Evolutionary conservation across 2,113 vertebrate genomes (phyloP), one percentile per base, ranked within the genome.

Genomic region (Dromaius novaehollandiae): DNA sequence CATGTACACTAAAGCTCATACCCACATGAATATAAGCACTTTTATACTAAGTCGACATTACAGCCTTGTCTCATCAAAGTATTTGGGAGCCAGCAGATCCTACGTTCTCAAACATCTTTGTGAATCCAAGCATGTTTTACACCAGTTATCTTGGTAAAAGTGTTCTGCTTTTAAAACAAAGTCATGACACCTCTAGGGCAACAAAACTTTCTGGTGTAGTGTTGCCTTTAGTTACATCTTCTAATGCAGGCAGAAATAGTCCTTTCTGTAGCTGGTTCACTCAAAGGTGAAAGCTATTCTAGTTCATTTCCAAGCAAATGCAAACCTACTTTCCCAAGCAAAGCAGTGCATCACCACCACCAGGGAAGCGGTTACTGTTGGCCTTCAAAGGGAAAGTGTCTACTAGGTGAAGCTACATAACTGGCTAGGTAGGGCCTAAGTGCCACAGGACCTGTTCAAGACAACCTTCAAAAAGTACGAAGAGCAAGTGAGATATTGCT

Each of bases 391-490:
- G 73, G 28, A 42, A 21, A 26, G 48, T 21, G 17, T 7, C 26
- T 78, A 6, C 38, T 20, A 8, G 5, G 30, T 36, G 55, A 89
- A 76, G 56, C 26, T 36, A 21, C 9, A 3, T 5, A 65, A 24
- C 18, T 73, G 42, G 19, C 26, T 46, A 46, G 46, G 46, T 5
- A 4, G 42, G 50, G 24, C 36, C 36, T 78, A 50, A 34, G 42
- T 36, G 64, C 18, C 25, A 46, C 46, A 78, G 86, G 17, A n/a
- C 0, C 0, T 12, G 6, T 28, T 85, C 4, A 7, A 42, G 78
- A 55, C 36, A 85, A 24, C 8, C 6, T 79, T 36, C 46, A 82
- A 64, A 75, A 71, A 46, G 11, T 11, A 34, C 26, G 5, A 30
- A 66, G 18, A 18, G 26, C 7, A 2, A 48, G 1, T 22, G 66